Conservation (phyloP, 2,113 vertebrate species). For the Phrynosoma platyrhinos region DNA sequence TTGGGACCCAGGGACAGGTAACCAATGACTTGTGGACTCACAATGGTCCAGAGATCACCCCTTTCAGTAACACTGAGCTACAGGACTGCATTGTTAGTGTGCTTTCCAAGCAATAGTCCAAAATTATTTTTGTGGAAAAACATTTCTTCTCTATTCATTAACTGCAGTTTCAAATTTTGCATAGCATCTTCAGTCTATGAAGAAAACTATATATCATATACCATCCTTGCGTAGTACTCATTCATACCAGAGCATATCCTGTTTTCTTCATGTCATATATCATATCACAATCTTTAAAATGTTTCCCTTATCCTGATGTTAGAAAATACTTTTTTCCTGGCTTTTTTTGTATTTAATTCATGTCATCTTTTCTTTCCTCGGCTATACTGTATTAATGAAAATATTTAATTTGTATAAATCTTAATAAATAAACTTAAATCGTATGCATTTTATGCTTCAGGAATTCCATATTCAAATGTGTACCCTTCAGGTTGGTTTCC, state of each 20-base stretch:
- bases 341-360: constrained; percentile 3
- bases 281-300: neutral
- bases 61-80: too few relatives aligned
- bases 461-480: neutral
- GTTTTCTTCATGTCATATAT: neutral
- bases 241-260: constrained; percentile 26
- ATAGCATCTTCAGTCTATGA: neutral
- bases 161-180: neutral
- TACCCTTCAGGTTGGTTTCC: constrained; percentile 39
- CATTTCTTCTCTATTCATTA: neutral
- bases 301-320: neutral
- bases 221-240: neutral
- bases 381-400: neutral
- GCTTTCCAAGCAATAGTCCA: neutral
- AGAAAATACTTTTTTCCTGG: neutral
- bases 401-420: constrained; percentile 36
- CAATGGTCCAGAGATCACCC: too few relatives aligned
- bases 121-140: neutral
- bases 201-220: neutral
- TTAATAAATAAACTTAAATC: constrained; percentile 31
- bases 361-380: constrained; percentile 8
- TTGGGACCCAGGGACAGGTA: too few relatives aligned
- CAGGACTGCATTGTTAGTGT: neutral
- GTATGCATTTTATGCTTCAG: constrained; percentile 22
- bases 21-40: too few relatives aligned